Percentiles rank a stretch among this genome's conserved stretches.
Conservation (phyloP, 2,888 invertebrate species). For the Troides oblongomaculatus region DNA sequence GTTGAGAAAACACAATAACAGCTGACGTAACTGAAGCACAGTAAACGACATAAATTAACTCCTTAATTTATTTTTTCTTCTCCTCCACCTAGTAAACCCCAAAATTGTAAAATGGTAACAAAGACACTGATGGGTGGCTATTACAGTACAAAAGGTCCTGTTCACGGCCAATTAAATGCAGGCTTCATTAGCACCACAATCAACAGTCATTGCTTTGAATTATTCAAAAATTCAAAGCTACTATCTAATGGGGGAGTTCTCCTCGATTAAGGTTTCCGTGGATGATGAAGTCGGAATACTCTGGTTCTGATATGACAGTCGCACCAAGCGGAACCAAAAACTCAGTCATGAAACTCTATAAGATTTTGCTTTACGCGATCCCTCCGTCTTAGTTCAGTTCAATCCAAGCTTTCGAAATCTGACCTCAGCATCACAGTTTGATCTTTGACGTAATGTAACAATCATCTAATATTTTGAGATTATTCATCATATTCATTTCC, state of each 20-base stretch:
- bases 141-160: conserved; percentile 32
- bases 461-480: conserved; percentile 35
- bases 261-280: no score
- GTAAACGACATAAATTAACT: no score
- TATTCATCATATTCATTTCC: conserved; percentile 40
- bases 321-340: no score
- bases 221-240: conserved; percentile 31
- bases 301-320: no score
- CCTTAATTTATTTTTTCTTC: not conserved
- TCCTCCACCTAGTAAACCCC: not conserved
- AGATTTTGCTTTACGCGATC: no score
- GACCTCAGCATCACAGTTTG: not conserved
- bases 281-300: no score
- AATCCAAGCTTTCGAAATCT: not conserved
- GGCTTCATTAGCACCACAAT: conserved; percentile 34
- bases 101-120: not conserved
- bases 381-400: no score
- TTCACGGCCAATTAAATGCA: conserved; percentile 34
- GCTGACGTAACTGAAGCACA: no score
- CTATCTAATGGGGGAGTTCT: no score
- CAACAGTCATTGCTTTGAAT: conserved; percentile 33
- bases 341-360: no score
- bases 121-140: conserved; percentile 20
- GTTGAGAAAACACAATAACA: no score
- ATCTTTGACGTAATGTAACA: conserved; percentile 25